Conservation (phyloP, 2,113 vertebrate species). For the Melierax canorus region DNA sequence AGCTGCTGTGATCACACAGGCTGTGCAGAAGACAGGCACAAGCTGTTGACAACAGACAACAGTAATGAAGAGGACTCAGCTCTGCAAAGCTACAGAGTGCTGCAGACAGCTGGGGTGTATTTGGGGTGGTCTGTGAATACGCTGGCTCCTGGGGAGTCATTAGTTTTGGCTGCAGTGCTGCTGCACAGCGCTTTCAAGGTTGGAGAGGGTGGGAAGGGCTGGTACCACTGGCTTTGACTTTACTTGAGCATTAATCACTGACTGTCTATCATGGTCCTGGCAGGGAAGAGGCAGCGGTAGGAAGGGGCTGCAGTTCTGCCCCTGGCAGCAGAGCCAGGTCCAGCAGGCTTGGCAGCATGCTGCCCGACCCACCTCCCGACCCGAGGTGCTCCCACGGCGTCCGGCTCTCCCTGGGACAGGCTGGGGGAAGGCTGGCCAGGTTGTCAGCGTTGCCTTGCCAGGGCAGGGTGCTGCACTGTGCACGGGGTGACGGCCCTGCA, state of each 20-base stretch:
- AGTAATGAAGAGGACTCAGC: not conserved
- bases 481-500: not conserved
- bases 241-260: not conserved
- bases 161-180: not conserved
- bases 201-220: not conserved
- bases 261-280: not conserved
- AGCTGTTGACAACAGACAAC: not conserved
- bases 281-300: not conserved
- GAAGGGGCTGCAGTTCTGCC: not conserved
- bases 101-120: not conserved
- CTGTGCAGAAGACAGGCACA: rapidly evolving
- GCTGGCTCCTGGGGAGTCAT: not conserved
- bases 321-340: not conserved
- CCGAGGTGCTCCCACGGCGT: rapidly evolving
- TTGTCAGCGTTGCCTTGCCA: no score
- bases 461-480: not conserved
- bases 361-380: not conserved
- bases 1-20: not conserved
- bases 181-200: not conserved
- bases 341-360: not conserved
- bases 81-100: not conserved
- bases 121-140: not conserved
- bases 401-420: not conserved
- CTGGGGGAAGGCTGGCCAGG: not conserved
- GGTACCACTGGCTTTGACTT: not conserved